These are phyloP conservation scores for Phaethon lepturus DNA, from an alignment of 2,113 vertebrate species.

Conservation along the genomic window DNA sequence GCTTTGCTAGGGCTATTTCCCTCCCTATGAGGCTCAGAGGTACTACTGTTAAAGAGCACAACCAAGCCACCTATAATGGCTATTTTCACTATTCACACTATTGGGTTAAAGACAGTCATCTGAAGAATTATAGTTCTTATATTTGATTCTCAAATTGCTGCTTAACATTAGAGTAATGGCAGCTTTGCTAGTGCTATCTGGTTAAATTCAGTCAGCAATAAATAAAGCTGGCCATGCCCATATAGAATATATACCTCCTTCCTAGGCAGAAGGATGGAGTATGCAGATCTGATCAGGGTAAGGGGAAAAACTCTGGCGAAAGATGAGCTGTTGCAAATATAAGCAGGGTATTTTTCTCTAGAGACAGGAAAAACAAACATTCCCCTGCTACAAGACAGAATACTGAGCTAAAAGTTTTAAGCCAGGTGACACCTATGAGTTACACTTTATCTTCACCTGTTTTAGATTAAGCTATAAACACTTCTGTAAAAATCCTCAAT, in stretches of 20 bases:
- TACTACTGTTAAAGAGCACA: not conserved
- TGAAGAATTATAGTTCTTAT: not conserved
- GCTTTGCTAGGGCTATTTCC: not conserved
- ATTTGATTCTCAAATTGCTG: not conserved
- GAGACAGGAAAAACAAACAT: not conserved
- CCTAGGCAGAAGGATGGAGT: not conserved
- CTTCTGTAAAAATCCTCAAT: not conserved
- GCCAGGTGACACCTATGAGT: not conserved
- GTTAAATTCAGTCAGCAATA: not conserved
- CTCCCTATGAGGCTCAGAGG: not conserved
- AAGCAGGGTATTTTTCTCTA: not conserved
- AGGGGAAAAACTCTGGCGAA: not conserved
- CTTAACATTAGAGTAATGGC: not conserved
- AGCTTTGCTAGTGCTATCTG: not conserved
- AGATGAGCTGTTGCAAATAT: not conserved
- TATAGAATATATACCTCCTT: not conserved
- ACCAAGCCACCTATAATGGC: not conserved
- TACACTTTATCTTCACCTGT: not conserved
- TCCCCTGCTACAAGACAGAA: not conserved
- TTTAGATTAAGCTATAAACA: not conserved
- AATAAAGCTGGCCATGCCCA: not conserved
- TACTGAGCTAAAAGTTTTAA: not conserved
- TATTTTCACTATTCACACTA: not conserved
- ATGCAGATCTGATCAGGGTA: not conserved
- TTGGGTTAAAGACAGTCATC: not conserved